phyloP scores from a whole-genome alignment of 2,888 invertebrate genomes.

The Drosophila infuscata region DNA sequence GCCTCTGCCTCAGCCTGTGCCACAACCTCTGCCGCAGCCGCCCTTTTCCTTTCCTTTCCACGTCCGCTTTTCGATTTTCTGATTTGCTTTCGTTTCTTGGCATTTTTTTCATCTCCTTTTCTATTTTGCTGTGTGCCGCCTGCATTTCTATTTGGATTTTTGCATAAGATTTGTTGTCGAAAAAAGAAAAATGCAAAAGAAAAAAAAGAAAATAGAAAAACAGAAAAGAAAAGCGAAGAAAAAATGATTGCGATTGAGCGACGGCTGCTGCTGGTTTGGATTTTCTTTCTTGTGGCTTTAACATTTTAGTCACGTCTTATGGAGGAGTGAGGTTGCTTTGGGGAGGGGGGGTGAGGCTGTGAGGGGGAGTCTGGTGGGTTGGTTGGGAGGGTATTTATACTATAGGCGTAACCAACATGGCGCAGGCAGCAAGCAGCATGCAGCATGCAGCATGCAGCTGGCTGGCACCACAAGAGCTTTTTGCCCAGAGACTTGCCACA shows the following conservation, averaged over 20 bases:
- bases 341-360: background rate
- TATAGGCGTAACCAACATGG: constrained; percentile 75
- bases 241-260: constrained; percentile 68
- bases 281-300: constrained; percentile 74
- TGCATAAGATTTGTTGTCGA: constrained; percentile 70
- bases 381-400: constrained; percentile 37
- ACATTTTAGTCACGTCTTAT: constrained; percentile 83
- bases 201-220: constrained; percentile 10
- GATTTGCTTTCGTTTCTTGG: constrained; percentile 20
- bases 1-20: no score
- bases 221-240: background rate
- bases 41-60: constrained; percentile 5
- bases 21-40: no score
- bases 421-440: constrained; percentile 40
- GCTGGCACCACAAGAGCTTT: constrained; percentile 61
- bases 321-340: background rate
- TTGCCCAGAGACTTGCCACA: constrained; percentile 53
- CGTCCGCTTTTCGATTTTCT: constrained; percentile 19
- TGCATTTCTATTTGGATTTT: constrained; percentile 70
- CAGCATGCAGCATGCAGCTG: constrained; percentile 11
- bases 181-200: constrained; percentile 9
- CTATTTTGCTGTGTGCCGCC: constrained; percentile 14
- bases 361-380: constrained; percentile 17
- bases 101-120: background rate
- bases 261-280: constrained; percentile 65